These are phyloP conservation scores for Ceyx margarethae DNA, from an alignment of 2,113 vertebrate species.

Conservation along the genomic window DNA sequence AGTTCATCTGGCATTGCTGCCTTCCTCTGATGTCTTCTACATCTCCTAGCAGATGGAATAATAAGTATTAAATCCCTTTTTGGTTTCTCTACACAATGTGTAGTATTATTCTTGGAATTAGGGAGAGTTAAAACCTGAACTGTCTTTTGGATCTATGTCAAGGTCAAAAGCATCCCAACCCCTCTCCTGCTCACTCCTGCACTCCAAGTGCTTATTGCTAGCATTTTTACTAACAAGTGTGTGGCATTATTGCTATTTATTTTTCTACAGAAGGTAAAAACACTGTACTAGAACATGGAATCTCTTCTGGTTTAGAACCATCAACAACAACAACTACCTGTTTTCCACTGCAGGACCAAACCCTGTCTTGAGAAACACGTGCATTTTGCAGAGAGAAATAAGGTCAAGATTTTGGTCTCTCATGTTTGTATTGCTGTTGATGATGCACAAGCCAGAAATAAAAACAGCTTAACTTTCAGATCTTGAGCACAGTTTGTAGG, in stretches of 20 bases:
- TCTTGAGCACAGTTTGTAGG: background rate
- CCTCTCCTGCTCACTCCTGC: background rate
- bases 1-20: background rate
- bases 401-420: conserved; percentile 27
- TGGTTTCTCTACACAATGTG: background rate
- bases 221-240: background rate
- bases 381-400: background rate
- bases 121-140: background rate
- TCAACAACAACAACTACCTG: background rate
- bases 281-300: background rate
- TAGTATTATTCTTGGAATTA: background rate
- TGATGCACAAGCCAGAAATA: conserved; percentile 54
- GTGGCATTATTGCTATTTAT: background rate
- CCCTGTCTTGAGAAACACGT: background rate
- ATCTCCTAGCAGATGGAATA: background rate
- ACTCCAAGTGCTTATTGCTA: background rate
- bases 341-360: background rate
- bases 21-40: background rate
- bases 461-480: conserved; percentile 54
- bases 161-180: background rate
- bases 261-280: background rate
- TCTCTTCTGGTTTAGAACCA: background rate
- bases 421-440: conserved; percentile 28
- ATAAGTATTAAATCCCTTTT: background rate
- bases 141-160: background rate